Base-by-base conservation (phyloP, 2,113 vertebrate genomes). In the Chloropsis cyanopogon region DNA sequence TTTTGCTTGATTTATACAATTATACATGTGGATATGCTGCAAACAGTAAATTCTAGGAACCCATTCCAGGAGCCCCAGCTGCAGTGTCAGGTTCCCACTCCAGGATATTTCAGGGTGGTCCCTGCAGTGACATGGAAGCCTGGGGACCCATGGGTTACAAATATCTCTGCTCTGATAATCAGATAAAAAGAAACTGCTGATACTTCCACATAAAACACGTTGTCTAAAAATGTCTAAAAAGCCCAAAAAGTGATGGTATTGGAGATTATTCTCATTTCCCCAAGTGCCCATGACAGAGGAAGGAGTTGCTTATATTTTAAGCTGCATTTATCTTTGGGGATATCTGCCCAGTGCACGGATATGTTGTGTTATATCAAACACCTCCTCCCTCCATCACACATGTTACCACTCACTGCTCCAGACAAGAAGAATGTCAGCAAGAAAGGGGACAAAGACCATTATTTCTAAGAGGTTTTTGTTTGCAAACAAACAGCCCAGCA, bases 121-220 rank as follows among this genome's bases (percentile, higher is more conserved):
- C 20, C 12, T 73, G 23, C 24, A 39, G 37, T 28, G 52, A 39
- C 20, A 6, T 14, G 4, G 20, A 46, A 33, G 5, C 29, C 25
- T 12, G 13, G 11, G 15, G 8, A 61, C 14, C 7, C 1, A 0
- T 1, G 14, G 8, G 4, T 24, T 24, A 22, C 16, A 44, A 57
- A 52, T 2, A 7, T 18, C 75, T 68, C 47, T 53, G 19, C 2
- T 15, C 46, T 11, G 1, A 81, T 31, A 76, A 60, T 11, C 23
- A 81, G 17, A 47, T 8, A 4, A 77, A 85, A 69, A 54, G 28
- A 52, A 76, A 44, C 22, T 69, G 11, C 31, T 64, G 39, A 22
- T 28, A 18, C 12, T 24, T 14, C 7, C 42, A 66, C 21, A 59
- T 11, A 9, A 33, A 70, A 39, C 4, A 35, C 5, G 5, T 29